Conservation (phyloP, 1,140 invertebrate genomes). For the Calycopis cecrops region DNA sequence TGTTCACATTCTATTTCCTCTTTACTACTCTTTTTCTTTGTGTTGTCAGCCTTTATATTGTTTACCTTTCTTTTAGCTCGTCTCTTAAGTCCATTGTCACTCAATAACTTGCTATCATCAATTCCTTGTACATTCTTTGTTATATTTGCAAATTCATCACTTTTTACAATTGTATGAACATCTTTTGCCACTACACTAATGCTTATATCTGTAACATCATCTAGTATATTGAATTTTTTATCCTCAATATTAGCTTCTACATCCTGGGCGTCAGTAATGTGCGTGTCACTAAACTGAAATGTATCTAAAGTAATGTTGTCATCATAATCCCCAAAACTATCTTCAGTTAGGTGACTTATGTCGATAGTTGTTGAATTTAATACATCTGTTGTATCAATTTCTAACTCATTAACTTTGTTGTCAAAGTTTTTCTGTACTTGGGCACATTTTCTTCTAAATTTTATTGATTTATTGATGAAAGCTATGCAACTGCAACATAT, state of each 20-base stretch:
- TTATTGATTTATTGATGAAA: constrained; percentile 49
- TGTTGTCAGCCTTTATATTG: constrained; percentile 21
- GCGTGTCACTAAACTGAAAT: constrained; percentile 27
- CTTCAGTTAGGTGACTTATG: constrained; percentile 36
- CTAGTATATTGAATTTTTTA: constrained; percentile 4
- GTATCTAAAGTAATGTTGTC: constrained; percentile 43
- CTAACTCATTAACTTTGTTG: constrained; percentile 34
- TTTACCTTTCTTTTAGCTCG: constrained; percentile 25
- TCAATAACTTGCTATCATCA: constrained; percentile 15
- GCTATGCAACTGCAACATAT: constrained; percentile 48
- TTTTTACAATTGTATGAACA: neutral
- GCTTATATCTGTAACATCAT: neutral
- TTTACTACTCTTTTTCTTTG: constrained; percentile 32
- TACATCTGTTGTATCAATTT: constrained; percentile 32
- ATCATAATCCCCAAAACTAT: constrained; percentile 44
- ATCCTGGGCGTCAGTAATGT: constrained; percentile 14
- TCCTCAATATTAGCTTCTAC: constrained; percentile 1
- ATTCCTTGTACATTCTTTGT: constrained; percentile 19
- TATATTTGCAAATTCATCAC: neutral
- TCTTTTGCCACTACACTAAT: no score
- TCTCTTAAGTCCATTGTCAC: constrained; percentile 27
- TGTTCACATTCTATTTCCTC: constrained; percentile 58
- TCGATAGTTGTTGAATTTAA: constrained; percentile 31
- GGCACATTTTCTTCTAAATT: constrained; percentile 51
- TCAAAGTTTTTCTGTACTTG: constrained; percentile 38